These are phyloP conservation scores for Pasiphila rectangulata DNA, from an alignment of 2,888 invertebrate genomes.

Conservation along the genomic window DNA sequence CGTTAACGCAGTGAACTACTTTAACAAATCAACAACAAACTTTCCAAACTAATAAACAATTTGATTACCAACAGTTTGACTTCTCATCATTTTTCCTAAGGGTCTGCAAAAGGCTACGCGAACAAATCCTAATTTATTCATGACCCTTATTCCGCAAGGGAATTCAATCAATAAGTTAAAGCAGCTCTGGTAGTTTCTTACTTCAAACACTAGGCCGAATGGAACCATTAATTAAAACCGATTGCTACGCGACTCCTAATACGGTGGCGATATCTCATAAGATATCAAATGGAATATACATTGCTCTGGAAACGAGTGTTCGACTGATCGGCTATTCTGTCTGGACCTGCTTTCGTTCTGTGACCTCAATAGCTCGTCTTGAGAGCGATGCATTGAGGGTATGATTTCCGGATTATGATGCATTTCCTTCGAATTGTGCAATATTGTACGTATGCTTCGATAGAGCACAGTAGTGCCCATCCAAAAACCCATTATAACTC, in stretches of 20 bases:
- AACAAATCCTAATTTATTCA: slow-evolving; percentile 2
- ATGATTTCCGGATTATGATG: slow-evolving; percentile 13
- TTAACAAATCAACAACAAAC: no score
- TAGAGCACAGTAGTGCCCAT: not conserved
- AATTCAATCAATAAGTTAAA: slow-evolving; percentile 6
- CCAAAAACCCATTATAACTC: not conserved
- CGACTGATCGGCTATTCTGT: slow-evolving; percentile 8
- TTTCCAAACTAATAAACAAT: no score
- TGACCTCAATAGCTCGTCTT: slow-evolving; percentile 12
- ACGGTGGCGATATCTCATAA: slow-evolving; percentile 22
- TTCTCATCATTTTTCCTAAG: not conserved
- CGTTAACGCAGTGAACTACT: no score
- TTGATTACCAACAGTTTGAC: no score
- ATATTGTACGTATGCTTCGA: not conserved
- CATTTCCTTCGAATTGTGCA: slow-evolving; percentile 8
- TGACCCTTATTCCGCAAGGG: not conserved
- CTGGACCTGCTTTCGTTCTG: slow-evolving; percentile 4
- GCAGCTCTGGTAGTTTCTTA: not conserved
- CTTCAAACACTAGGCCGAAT: slow-evolving; percentile 16
- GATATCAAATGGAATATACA: slow-evolving; percentile 20
- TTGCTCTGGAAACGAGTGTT: slow-evolving; percentile 7
- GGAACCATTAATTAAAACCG: slow-evolving; percentile 25
- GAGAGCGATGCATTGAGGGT: slow-evolving; percentile 6
- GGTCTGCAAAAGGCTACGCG: not conserved
- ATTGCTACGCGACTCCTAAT: slow-evolving; percentile 20